Conservation (phyloP, 2,113 vertebrate species). For the Phylloscopus whistleri region DNA sequence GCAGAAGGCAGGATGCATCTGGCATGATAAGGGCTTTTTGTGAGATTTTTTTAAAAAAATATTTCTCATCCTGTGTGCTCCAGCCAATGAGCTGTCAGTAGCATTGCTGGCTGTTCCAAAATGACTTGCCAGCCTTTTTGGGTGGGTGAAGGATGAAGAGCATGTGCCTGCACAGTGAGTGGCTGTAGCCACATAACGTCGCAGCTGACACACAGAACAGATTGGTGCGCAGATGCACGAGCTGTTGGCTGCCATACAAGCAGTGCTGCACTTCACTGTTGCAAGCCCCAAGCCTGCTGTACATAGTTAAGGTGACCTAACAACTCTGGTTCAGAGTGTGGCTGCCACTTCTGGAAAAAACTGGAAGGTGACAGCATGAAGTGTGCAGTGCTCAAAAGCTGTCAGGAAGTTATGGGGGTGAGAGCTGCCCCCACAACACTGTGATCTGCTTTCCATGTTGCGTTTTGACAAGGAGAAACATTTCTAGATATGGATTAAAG, state of each 20-base stretch:
- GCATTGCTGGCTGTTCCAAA: neutral
- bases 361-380: neutral
- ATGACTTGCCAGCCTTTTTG: neutral
- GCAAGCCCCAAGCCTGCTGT: neutral
- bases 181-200: neutral
- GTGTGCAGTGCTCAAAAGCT: neutral
- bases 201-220: slow-evolving; percentile 6
- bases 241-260: neutral
- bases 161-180: neutral
- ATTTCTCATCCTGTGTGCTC: neutral
- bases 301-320: neutral
- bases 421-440: accelerated
- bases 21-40: neutral
- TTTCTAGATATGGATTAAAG: neutral
- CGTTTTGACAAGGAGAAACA: neutral
- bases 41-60: neutral
- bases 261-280: accelerated
- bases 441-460: neutral
- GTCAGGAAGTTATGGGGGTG: neutral
- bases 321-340: neutral
- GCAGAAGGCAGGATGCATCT: neutral
- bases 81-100: neutral
- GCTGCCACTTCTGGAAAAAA: neutral
- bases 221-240: neutral
- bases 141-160: neutral